phyloP scores from a whole-genome alignment of 2,113 vertebrate genomes.

The Tetrao urogallus region DNA sequence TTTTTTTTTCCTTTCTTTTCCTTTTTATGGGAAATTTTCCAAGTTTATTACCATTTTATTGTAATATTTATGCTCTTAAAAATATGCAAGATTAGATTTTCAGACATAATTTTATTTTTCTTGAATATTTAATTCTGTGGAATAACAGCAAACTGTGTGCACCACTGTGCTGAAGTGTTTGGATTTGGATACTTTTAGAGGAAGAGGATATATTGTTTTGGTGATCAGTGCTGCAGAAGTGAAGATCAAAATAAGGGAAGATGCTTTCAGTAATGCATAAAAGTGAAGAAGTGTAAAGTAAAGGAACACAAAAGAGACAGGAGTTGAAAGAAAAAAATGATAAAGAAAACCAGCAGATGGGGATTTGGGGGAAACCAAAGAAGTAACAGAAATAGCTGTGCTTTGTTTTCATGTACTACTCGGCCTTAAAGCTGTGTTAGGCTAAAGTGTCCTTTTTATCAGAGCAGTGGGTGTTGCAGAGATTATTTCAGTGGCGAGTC shows the following conservation, averaged over 20 bases:
- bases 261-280: constrained; percentile 19
- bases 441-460: constrained; percentile 79
- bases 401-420: constrained; percentile 81
- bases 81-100: neutral
- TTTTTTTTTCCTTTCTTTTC: neutral
- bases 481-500: constrained; percentile 83
- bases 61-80: neutral
- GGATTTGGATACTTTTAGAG: constrained; percentile 11
- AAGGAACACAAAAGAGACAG: constrained; percentile 41
- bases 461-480: constrained; percentile 78
- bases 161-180: neutral
- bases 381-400: constrained; percentile 65
- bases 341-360: constrained; percentile 82
- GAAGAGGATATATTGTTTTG: neutral
- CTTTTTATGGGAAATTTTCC: neutral
- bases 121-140: neutral
- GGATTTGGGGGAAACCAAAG: constrained; percentile 71
- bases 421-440: constrained; percentile 81
- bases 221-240: constrained; percentile 30
- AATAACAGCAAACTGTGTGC: neutral
- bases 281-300: constrained; percentile 31
- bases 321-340: constrained; percentile 69
- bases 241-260: constrained; percentile 14
- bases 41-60: neutral
- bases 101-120: neutral